These are phyloP conservation scores for Lutra lutra DNA, from an alignment of 2,797 vertebrate genomes.

Conservation along the genomic window DNA sequence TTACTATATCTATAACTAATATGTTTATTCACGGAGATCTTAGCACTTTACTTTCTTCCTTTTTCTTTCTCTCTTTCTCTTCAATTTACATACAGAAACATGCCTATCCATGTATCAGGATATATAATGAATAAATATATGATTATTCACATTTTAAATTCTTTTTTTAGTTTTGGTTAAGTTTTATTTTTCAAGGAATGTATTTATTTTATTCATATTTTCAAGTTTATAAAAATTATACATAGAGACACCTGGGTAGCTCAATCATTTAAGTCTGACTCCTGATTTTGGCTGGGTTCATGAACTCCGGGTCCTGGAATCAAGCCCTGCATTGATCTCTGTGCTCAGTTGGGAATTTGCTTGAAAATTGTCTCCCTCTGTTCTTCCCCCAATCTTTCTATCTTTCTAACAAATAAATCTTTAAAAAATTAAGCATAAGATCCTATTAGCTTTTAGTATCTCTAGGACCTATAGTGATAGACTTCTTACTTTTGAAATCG, in stretches of 20 bases:
- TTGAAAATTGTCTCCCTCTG: neutral
- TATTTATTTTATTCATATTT: neutral
- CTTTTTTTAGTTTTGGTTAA: neutral
- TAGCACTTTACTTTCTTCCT: neutral
- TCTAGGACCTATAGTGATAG: neutral
- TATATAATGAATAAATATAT: neutral
- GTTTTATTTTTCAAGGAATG: neutral
- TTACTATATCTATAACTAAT: neutral
- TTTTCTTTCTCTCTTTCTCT: neutral
- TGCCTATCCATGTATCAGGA: neutral
- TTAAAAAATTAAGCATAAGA: neutral
- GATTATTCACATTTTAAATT: neutral
- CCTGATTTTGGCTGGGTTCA: neutral
- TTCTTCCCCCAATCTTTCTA: neutral
- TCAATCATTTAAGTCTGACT: neutral
- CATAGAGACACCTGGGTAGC: neutral
- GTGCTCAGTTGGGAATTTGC: neutral
- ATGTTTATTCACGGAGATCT: neutral
- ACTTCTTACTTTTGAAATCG: neutral
- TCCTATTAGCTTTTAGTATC: neutral
- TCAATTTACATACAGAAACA: neutral
- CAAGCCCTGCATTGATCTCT: accelerated
- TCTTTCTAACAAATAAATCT: neutral
- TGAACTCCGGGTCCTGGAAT: neutral
- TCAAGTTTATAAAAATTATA: neutral